A percentile compares a stretch with the other conserved stretches of the same genome.
Evolutionary conservation across 1,140 invertebrate species (phyloP).

Genomic region (Ceratoteleas bidentatus): DNA sequence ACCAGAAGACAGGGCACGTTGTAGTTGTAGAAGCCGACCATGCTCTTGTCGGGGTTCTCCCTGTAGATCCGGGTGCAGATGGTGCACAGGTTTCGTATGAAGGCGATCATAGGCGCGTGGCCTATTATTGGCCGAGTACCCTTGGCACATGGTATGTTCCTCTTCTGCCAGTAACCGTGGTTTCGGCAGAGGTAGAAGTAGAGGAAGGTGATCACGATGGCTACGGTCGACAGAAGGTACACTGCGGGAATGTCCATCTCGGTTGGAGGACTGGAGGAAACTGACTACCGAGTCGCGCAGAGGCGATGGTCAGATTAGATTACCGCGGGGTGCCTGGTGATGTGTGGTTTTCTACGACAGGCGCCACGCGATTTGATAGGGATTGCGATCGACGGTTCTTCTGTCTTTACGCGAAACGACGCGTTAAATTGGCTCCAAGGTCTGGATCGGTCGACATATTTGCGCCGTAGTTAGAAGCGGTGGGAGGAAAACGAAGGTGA

Average conservation of each 20-base stretch:
- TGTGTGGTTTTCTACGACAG: too few species aligned
- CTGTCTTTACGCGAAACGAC: too few species aligned
- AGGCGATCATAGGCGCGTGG: not conserved
- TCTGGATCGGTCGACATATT: too few species aligned
- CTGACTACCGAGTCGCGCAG: too few species aligned
- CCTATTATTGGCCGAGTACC: conserved; percentile 12
- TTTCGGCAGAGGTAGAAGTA: conserved; percentile 67
- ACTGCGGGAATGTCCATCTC: not conserved
- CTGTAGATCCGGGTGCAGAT: conserved; percentile 53
- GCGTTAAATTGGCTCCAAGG: too few species aligned
- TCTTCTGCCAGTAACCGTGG: conserved; percentile 76
- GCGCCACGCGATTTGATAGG: too few species aligned
- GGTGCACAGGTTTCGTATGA: conserved; percentile 19
- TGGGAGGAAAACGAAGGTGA: too few species aligned
- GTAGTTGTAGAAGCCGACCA: conserved; percentile 72
- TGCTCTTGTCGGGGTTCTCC: conserved; percentile 33
- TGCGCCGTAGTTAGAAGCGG: too few species aligned
- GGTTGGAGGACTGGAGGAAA: not conserved
- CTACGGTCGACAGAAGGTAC: not conserved
- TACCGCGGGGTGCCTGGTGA: too few species aligned
- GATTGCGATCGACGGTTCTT: too few species aligned
- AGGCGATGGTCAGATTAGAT: too few species aligned
- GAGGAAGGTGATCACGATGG: not conserved
- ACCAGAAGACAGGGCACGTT: conserved; percentile 69
- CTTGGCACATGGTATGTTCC: conserved; percentile 73